phyloP scores from a whole-genome alignment of 2,888 invertebrate genomes.

The Elegia similella region DNA sequence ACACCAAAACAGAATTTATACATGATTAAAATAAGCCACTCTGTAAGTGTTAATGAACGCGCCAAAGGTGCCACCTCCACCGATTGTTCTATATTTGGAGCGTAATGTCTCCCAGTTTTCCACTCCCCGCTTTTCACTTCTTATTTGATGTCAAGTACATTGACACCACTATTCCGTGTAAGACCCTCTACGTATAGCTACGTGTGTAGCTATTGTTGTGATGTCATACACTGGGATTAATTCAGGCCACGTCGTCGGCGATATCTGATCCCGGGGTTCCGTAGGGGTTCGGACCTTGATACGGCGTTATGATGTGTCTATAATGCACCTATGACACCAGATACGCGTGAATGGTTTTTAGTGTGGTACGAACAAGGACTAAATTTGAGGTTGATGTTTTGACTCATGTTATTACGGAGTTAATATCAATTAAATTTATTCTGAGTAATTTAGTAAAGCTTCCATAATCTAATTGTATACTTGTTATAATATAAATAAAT shows the following conservation, averaged over 20 bases:
- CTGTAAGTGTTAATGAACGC: background rate
- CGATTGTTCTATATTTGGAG: background rate
- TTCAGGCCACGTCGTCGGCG: constrained; percentile 69
- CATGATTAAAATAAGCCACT: no score
- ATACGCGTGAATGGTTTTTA: constrained; percentile 11
- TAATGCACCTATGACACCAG: constrained; percentile 1
- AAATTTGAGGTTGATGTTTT: background rate
- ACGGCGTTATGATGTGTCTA: constrained; percentile 24
- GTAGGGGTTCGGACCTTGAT: constrained; percentile 55
- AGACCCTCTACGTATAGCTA: constrained; percentile 16
- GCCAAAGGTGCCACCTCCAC: background rate
- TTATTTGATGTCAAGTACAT: constrained; percentile 11
- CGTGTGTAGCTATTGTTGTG: constrained; percentile 49
- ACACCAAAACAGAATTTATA: no score
- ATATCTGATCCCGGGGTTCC: constrained; percentile 70
- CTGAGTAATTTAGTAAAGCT: background rate
- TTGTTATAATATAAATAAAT: no score
- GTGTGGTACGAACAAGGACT: constrained; percentile 14
- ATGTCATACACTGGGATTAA: constrained; percentile 71
- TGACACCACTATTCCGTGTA: constrained; percentile 5
- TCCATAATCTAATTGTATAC: background rate
- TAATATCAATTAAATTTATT: constrained; percentile 1
- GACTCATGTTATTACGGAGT: background rate
- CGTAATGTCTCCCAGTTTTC: background rate
- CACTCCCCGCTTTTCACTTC: background rate